Evolutionary conservation across 2,797 vertebrate genomes (phyloP).

Genomic region (Alca torda): DNA sequence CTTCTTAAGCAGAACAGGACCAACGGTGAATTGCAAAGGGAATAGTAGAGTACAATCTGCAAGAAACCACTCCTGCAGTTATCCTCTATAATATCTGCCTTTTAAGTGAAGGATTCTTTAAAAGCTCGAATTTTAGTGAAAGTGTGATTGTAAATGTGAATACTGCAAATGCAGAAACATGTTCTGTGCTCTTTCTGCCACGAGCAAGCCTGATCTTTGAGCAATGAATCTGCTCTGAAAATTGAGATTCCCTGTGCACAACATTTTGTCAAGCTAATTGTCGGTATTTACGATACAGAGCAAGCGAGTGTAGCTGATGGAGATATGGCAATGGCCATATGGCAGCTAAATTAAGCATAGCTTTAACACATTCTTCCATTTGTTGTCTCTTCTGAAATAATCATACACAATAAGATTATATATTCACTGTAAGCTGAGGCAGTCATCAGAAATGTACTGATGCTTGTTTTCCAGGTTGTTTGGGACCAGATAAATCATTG

Average conservation of each 20-base stretch:
- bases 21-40: neutral
- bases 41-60: neutral
- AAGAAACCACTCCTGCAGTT: neutral
- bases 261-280: constrained; percentile 65
- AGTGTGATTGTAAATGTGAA: neutral
- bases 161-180: neutral
- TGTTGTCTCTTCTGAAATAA: constrained; percentile 4
- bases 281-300: constrained; percentile 38
- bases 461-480: constrained; percentile 83
- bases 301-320: constrained; percentile 34
- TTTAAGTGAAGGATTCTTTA: neutral
- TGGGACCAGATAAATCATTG: constrained; percentile 99
- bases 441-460: neutral
- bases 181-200: constrained; percentile 19
- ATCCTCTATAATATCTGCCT: neutral
- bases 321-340: constrained; percentile 36
- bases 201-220: constrained; percentile 7
- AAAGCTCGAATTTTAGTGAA: neutral
- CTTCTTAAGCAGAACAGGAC: neutral
- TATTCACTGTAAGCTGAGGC: neutral
- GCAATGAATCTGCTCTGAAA: constrained; percentile 56
- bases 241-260: constrained; percentile 39
- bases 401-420: neutral
- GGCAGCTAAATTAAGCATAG: constrained; percentile 59
- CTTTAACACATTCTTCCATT: constrained; percentile 3